Conservation (phyloP, 2,888 invertebrate genomes). For the Pseudococcus longispinus region DNA sequence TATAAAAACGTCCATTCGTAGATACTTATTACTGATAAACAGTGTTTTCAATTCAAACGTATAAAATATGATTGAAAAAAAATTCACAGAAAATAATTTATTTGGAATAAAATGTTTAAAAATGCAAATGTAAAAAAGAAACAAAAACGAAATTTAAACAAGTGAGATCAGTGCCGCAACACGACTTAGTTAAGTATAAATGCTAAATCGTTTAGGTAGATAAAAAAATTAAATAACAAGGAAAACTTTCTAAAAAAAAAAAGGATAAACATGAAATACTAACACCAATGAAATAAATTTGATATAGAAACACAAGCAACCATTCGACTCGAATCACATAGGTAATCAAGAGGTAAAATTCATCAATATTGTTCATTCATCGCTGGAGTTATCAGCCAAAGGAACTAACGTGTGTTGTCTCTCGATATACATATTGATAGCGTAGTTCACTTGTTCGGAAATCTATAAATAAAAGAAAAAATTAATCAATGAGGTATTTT, state of each 20-base stretch:
- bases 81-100: constrained; percentile 24
- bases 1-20: no score
- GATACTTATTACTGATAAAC: not conserved
- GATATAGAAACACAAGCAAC: constrained; percentile 13
- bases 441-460: constrained; percentile 87
- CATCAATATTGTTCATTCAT: constrained; percentile 17
- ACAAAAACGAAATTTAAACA: constrained; percentile 27
- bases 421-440: constrained; percentile 85
- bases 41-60: not conserved
- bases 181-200: not conserved
- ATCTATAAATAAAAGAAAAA: constrained; percentile 63
- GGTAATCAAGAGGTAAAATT: not conserved
- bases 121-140: not conserved
- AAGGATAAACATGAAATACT: not conserved
- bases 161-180: constrained; percentile 52
- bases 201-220: not conserved
- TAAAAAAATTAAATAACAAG: constrained; percentile 21
- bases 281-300: not conserved
- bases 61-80: not conserved
- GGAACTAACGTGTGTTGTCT: constrained; percentile 70
- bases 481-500: not conserved
- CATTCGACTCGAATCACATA: constrained; percentile 4
- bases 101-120: not conserved
- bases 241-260: not conserved
- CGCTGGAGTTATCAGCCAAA: constrained; percentile 41